phyloP scores from a whole-genome alignment of 2,888 invertebrate genomes.

The Eutolmus rufibarbis region DNA sequence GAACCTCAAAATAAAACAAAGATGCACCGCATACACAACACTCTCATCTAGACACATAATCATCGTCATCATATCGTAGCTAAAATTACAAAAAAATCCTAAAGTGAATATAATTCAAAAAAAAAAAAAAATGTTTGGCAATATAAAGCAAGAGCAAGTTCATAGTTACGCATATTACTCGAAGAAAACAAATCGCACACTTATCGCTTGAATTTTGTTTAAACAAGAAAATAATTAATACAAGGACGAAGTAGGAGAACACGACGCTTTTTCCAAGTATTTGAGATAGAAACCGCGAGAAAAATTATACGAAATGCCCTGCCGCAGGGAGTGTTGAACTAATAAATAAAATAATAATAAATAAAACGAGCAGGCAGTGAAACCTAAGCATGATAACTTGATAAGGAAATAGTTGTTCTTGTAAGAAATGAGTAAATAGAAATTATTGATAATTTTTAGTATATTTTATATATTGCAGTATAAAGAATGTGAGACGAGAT shows the following conservation, averaged over 20 bases:
- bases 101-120: slow-evolving; percentile 22
- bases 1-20: background rate
- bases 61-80: slow-evolving; percentile 35
- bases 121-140: background rate
- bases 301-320: background rate
- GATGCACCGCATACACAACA: background rate
- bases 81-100: background rate
- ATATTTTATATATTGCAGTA: slow-evolving; percentile 37
- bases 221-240: background rate
- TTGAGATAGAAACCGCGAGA: background rate
- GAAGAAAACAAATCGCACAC: background rate
- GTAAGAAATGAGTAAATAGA: slow-evolving; percentile 30
- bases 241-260: background rate
- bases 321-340: background rate
- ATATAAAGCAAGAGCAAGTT: background rate
- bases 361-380: background rate
- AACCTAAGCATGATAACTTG: slow-evolving; percentile 2
- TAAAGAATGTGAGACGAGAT: slow-evolving; percentile 23
- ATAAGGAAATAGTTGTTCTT: slow-evolving; percentile 11
- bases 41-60: slow-evolving; percentile 30
- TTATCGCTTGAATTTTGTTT: slow-evolving; percentile 8
- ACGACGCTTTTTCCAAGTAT: background rate
- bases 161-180: slow-evolving; percentile 7
- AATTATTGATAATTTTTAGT: slow-evolving; percentile 39
- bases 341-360: slow-evolving; percentile 38